A percentile compares a stretch with the other conserved stretches of the same genome.
These are phyloP conservation scores for Machimus rusticus DNA, from an alignment of 2,888 invertebrate species.

Conservation along the genomic window DNA sequence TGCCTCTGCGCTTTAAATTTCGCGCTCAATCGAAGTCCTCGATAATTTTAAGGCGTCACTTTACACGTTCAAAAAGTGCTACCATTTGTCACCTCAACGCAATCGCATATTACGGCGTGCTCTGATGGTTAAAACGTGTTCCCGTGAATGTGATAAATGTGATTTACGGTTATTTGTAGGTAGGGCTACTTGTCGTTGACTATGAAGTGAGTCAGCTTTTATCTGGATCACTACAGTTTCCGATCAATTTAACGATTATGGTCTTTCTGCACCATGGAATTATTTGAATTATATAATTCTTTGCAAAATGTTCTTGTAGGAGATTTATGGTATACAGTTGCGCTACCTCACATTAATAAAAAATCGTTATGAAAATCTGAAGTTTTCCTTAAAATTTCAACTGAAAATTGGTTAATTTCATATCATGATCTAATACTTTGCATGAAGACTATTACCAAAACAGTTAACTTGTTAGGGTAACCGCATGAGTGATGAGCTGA, in stretches of 20 bases:
- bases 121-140: not conserved
- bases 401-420: too few relatives aligned
- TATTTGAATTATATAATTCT: not conserved
- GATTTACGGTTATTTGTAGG: not conserved
- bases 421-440: too few relatives aligned
- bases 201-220: not conserved
- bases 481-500: too few relatives aligned
- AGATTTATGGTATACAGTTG: too few relatives aligned
- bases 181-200: not conserved
- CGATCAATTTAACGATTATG: not conserved
- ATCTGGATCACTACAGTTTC: not conserved
- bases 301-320: too few relatives aligned
- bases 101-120: not conserved
- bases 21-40: not conserved
- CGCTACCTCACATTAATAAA: too few relatives aligned
- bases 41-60: conserved; percentile 23
- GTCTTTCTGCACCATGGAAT: not conserved
- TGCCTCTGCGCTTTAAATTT: not conserved
- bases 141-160: not conserved
- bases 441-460: too few relatives aligned
- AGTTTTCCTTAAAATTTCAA: too few relatives aligned
- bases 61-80: conserved; percentile 39
- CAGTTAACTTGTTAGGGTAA: too few relatives aligned
- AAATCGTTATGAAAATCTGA: too few relatives aligned
- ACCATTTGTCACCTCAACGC: conserved; percentile 44